These are phyloP conservation scores for Drosophila setifemur DNA, from an alignment of 1,140 invertebrate species.

Conservation along the genomic window DNA sequence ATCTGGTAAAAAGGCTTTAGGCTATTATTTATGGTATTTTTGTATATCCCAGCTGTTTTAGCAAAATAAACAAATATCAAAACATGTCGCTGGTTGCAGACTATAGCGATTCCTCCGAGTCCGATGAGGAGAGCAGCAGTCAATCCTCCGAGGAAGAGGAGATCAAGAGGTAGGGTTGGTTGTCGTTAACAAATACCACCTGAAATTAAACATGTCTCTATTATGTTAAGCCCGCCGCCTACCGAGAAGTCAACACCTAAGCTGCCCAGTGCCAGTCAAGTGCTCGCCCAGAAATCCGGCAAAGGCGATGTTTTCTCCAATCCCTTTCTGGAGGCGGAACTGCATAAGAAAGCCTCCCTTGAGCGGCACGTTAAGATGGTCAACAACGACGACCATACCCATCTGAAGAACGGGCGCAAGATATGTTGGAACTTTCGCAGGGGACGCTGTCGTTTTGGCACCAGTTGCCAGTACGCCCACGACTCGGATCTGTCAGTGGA, in stretches of 20 bases:
- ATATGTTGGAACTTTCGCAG: constrained; percentile 97
- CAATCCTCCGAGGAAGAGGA: constrained; percentile 25
- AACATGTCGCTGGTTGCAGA: constrained; percentile 68
- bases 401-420: constrained; percentile 93
- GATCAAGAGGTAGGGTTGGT: not conserved
- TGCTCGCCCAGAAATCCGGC: constrained; percentile 36
- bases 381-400: constrained; percentile 87
- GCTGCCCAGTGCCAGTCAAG: constrained; percentile 63
- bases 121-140: constrained; percentile 40
- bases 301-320: constrained; percentile 90
- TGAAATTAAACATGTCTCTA: not conserved
- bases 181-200: no score
- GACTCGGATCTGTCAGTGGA: constrained; percentile 88
- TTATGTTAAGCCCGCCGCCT: constrained; percentile 5
- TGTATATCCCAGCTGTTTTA: not conserved
- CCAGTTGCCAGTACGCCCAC: constrained; percentile 96
- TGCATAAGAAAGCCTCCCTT: constrained; percentile 92
- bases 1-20: constrained; percentile 13
- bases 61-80: constrained; percentile 15
- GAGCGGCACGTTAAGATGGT: constrained; percentile 98
- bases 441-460: constrained; percentile 94
- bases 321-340: constrained; percentile 94
- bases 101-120: constrained; percentile 70
- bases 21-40: not conserved
- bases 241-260: constrained; percentile 12